Conservation (phyloP, 2,797 vertebrate species). For the Peromyscus attwateri region DNA sequence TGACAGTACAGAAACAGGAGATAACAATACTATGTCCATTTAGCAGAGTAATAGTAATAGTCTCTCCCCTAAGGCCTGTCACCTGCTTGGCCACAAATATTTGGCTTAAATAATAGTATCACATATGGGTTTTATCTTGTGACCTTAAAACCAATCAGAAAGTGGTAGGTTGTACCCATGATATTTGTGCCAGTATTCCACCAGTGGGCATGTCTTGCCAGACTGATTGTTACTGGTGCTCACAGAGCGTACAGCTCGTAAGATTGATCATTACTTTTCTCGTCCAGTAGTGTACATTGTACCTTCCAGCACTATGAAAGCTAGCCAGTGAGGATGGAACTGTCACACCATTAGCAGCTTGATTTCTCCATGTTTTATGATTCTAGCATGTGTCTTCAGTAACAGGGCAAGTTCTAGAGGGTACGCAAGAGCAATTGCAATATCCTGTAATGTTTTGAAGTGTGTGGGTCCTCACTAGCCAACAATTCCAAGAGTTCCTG, state of each 20-base stretch:
- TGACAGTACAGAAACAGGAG: neutral
- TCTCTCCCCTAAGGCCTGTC: neutral
- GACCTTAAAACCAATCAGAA: neutral
- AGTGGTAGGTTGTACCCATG: neutral
- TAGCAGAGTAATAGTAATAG: neutral
- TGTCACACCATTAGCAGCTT: neutral
- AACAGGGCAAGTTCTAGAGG: neutral
- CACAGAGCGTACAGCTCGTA: neutral
- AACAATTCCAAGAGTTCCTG: neutral
- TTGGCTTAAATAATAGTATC: neutral
- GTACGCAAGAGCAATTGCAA: neutral
- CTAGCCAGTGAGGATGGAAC: neutral
- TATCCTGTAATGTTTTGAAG: neutral
- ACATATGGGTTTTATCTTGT: neutral
- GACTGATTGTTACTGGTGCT: neutral
- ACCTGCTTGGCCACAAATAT: neutral
- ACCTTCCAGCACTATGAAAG: neutral
- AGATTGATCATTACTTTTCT: neutral
- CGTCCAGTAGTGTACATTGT: neutral
- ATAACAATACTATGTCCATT: neutral
- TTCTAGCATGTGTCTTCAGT: neutral
- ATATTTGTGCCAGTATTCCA: neutral
- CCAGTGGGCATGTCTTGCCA: neutral
- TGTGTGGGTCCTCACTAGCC: neutral
- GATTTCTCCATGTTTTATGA: neutral